A percentile compares a stretch with the other conserved stretches of the same genome.
These are phyloP conservation scores for Adela reaumurella DNA, from an alignment of 2,888 invertebrate genomes.

Conservation along the genomic window DNA sequence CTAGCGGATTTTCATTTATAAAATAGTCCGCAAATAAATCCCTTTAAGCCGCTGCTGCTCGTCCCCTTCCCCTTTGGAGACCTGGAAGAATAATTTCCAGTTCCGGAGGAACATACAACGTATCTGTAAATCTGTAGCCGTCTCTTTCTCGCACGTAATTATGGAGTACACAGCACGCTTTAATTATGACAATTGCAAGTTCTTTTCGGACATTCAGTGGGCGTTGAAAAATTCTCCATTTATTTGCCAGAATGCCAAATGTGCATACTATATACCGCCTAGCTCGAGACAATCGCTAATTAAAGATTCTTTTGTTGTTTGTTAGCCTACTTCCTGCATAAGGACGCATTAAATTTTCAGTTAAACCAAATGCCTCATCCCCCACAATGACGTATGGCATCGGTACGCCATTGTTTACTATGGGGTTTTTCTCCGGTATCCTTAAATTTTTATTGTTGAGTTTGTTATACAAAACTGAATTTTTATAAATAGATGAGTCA, in stretches of 20 bases:
- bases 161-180: slow-evolving; percentile 10
- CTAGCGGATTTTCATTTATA: slow-evolving; percentile 11
- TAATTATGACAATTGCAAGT: slow-evolving; percentile 11
- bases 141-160: slow-evolving; percentile 7
- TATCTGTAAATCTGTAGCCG: slow-evolving; percentile 6
- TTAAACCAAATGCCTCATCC: too few species aligned
- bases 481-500: slow-evolving; percentile 11
- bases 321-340: slow-evolving; percentile 5
- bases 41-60: slow-evolving; percentile 11
- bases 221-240: slow-evolving; percentile 11
- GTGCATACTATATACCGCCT: slow-evolving; percentile 6
- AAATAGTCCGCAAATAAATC: slow-evolving; percentile 15
- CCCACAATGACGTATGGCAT: too few species aligned
- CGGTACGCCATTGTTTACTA: slow-evolving; percentile 6
- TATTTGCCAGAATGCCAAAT: slow-evolving; percentile 13
- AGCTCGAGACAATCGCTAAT: slow-evolving; percentile 3
- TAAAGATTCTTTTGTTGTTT: slow-evolving; percentile 4
- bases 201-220: slow-evolving; percentile 12
- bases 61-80: slow-evolving; percentile 11
- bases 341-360: too few species aligned
- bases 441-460: slow-evolving; percentile 8
- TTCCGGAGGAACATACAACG: slow-evolving; percentile 6
- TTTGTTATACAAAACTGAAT: slow-evolving; percentile 8
- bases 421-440: slow-evolving; percentile 10
- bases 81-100: slow-evolving; percentile 11